Conservation (phyloP, 2,888 invertebrate species). For the Frankliniella fusca region DNA sequence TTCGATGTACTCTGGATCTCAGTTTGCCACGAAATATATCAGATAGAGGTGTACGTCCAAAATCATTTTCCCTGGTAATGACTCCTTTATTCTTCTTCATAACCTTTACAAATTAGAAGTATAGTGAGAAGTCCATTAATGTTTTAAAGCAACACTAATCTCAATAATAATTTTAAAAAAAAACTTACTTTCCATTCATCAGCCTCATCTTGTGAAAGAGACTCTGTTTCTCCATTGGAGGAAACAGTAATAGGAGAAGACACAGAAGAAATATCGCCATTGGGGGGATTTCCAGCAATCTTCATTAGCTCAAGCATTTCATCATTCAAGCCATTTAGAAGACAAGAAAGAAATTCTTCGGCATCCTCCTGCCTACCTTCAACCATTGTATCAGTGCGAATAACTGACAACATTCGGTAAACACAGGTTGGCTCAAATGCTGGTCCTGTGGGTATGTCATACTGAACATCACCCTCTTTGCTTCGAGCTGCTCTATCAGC, state of each 20-base stretch:
- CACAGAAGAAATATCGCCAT: conserved; percentile 32
- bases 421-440: conserved; percentile 87
- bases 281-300: not conserved
- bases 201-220: conserved; percentile 44
- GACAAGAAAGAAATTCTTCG: conserved; percentile 90
- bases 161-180: not conserved
- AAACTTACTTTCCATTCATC: conserved; percentile 48
- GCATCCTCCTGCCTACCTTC: conserved; percentile 96
- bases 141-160: conserved; percentile 34
- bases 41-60: conserved; percentile 80
- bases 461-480: conserved; percentile 28
- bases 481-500: conserved; percentile 32
- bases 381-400: conserved; percentile 66
- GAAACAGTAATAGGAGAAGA: conserved; percentile 42
- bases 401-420: conserved; percentile 75
- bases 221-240: not conserved
- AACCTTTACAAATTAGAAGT: conserved; percentile 51
- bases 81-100: conserved; percentile 87
- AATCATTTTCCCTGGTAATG: conserved; percentile 77
- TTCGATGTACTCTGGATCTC: conserved; percentile 73
- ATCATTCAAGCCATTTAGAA: conserved; percentile 91
- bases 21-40: conserved; percentile 91
- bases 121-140: conserved; percentile 2
- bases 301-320: conserved; percentile 74
- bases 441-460: conserved; percentile 58